Conservation (phyloP, 2,797 vertebrate genomes). For the Rhinella marina region DNA sequence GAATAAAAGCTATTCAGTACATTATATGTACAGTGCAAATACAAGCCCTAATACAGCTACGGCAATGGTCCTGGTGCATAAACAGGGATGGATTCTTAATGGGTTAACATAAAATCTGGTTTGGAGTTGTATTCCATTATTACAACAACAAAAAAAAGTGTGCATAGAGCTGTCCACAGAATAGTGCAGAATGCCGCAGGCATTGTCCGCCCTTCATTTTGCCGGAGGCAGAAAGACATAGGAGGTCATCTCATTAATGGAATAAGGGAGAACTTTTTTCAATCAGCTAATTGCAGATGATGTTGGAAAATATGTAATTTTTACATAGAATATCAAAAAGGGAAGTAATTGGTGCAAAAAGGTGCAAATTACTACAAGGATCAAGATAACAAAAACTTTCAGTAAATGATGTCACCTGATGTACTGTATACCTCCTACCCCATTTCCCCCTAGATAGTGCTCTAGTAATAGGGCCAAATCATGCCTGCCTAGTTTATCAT, state of each 20-base stretch:
- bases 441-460: not conserved
- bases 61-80: not conserved
- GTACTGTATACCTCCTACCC: not conserved
- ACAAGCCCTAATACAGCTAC: no score
- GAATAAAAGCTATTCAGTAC: no score
- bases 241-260: constrained; percentile 47
- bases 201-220: constrained; percentile 37
- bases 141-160: constrained; percentile 18
- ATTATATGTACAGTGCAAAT: no score
- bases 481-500: no score
- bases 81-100: not conserved
- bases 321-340: not conserved
- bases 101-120: not conserved
- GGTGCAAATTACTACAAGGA: not conserved
- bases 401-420: not conserved
- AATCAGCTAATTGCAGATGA: constrained; percentile 32
- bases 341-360: not conserved
- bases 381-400: not conserved
- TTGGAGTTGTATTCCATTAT: constrained; percentile 17
- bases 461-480: no score
- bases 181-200: constrained; percentile 17
- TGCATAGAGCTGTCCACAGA: constrained; percentile 15
- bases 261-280: constrained; percentile 4
- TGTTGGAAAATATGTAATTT: constrained; percentile 16
- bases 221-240: constrained; percentile 17